Conservation (phyloP, 2,888 invertebrate species). For the Ennomos quercinarius region DNA sequence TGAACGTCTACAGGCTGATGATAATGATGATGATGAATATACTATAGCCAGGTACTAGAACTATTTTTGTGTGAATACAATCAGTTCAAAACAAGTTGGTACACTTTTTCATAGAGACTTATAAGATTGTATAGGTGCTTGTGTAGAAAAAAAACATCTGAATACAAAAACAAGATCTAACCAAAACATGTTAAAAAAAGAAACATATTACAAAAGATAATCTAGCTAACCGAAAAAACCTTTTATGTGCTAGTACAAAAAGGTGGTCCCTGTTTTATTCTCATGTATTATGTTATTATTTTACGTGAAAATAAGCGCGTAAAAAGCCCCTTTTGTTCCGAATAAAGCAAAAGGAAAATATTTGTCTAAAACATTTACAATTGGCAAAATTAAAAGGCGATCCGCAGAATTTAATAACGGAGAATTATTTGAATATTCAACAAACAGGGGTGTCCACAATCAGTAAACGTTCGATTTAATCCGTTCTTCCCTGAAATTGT, state of each 20-base stretch:
- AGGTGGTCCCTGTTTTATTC: neutral
- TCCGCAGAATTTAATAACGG: constrained; percentile 55
- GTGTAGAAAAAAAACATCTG: no score
- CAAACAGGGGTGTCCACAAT: constrained; percentile 45
- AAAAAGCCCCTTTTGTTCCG: constrained; percentile 15
- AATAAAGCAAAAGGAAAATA: constrained; percentile 31
- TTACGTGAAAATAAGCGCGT: constrained; percentile 12
- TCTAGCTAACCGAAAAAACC: constrained; percentile 7
- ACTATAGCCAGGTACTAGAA: no score
- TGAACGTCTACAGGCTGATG: no score
- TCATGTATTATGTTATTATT: constrained; percentile 15
- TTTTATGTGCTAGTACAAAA: constrained; percentile 14
- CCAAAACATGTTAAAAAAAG: no score
- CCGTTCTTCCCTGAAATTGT: constrained; percentile 33
- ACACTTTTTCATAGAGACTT: no score
- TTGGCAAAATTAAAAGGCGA: constrained; percentile 51
- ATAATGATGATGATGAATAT: no score
- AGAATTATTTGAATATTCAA: constrained; percentile 57
- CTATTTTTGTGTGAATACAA: no score
- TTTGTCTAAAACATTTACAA: constrained; percentile 36
- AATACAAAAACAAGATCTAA: no score
- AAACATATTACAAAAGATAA: constrained; percentile 4
- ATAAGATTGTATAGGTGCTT: no score
- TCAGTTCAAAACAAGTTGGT: no score
- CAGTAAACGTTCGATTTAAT: constrained; percentile 52